Evolutionary conservation across 2,888 invertebrate genomes (phyloP).

Genomic region (Campaea margaritaria): DNA sequence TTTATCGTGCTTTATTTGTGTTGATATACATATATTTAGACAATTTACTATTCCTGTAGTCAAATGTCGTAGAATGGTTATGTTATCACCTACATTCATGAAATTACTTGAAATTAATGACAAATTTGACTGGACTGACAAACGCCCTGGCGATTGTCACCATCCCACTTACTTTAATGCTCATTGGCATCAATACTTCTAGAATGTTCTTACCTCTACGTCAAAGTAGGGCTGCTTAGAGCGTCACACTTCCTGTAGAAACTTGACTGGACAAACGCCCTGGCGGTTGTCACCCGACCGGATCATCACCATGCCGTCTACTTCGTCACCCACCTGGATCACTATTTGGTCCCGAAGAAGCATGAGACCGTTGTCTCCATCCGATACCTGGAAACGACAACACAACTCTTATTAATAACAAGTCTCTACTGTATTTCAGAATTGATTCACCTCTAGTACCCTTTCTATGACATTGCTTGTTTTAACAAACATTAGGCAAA

Average conservation of each 20-base stretch:
- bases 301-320: constrained; percentile 97
- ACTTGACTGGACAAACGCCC: constrained; percentile 97
- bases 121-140: no score
- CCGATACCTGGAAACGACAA: constrained; percentile 88
- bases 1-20: background rate
- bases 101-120: no score
- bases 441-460: no score
- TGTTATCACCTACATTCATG: no score
- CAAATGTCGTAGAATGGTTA: no score
- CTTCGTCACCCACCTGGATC: constrained; percentile 94
- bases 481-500: no score
- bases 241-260: constrained; percentile 97
- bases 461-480: no score
- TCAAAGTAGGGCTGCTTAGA: constrained; percentile 74
- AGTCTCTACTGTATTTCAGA: no score
- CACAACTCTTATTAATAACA: no score
- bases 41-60: background rate
- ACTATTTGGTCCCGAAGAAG: constrained; percentile 97
- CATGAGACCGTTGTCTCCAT: constrained; percentile 92
- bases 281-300: constrained; percentile 96
- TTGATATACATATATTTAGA: background rate
- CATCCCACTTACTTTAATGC: background rate
- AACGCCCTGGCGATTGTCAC: background rate
- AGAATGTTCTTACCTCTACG: constrained; percentile 58
- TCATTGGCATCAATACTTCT: background rate